Evolutionary conservation across 37 sponge, comb jelly and placozoan genomes (phyloP).

Genomic region (Hormiphora californensis): DNA sequence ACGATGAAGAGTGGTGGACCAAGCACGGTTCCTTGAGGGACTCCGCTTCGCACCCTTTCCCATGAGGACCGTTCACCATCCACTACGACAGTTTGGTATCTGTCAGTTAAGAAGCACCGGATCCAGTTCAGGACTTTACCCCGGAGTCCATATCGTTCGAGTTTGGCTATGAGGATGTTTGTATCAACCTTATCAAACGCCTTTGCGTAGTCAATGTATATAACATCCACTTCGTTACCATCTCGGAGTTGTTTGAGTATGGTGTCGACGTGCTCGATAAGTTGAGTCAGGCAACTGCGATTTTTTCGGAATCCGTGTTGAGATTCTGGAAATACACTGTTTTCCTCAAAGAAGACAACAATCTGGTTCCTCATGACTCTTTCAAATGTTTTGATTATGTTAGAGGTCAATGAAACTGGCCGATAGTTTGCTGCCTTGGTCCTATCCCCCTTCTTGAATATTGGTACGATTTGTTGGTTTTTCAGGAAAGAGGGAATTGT

Average conservation of each 20-base stretch:
- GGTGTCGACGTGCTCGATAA: too few relatives aligned
- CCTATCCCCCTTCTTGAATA: too few relatives aligned
- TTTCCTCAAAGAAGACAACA: background rate
- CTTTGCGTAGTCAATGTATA: background rate
- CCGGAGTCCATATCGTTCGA: background rate
- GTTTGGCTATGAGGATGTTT: background rate
- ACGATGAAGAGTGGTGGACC: too few relatives aligned
- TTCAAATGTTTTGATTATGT: too few relatives aligned
- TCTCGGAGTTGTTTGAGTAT: too few relatives aligned
- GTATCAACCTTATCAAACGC: background rate
- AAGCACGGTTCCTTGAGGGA: background rate
- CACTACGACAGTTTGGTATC: background rate
- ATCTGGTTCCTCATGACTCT: too few relatives aligned
- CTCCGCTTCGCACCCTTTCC: background rate
- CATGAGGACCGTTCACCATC: background rate
- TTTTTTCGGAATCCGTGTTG: background rate
- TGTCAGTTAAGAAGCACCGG: background rate
- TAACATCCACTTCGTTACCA: too few relatives aligned
- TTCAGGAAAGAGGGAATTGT: background rate
- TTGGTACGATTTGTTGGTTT: background rate
- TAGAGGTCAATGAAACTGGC: background rate
- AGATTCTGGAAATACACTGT: background rate
- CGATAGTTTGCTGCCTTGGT: background rate
- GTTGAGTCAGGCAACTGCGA: background rate
- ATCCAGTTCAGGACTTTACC: background rate